These are phyloP conservation scores for Drosophila testacea DNA, from an alignment of 2,888 invertebrate species.

Conservation along the genomic window DNA sequence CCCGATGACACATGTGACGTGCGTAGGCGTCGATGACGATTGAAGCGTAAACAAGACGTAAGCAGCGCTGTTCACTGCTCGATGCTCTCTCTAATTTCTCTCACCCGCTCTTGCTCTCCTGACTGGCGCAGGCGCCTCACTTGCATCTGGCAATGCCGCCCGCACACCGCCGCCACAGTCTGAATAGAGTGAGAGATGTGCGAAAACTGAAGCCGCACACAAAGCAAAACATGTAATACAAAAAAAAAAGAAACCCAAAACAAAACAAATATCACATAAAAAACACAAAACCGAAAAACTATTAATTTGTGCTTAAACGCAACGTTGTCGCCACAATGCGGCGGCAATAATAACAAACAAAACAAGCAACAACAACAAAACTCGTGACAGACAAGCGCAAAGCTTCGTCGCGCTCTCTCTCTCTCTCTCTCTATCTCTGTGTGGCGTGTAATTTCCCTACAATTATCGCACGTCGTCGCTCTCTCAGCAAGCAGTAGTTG, in stretches of 20 bases:
- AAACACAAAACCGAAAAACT: conserved; percentile 34
- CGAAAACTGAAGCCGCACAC: conserved; percentile 24
- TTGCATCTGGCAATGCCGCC: conserved; percentile 66
- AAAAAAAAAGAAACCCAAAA: conserved; percentile 2
- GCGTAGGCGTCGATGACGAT: conserved; percentile 44
- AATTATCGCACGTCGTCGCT: conserved; percentile 68
- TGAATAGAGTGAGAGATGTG: conserved; percentile 10
- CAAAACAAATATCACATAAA: conserved; percentile 21
- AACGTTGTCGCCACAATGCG: conserved; percentile 37
- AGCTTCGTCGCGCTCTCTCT: conserved; percentile 40
- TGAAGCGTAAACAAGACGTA: conserved; percentile 2
- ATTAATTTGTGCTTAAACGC: conserved; percentile 55
- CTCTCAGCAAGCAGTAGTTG: conserved; percentile 22
- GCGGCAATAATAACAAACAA: conserved; percentile 24
- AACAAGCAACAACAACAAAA: conserved; percentile 25
- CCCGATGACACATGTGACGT: conserved; percentile 22
- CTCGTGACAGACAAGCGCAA: conserved; percentile 42
- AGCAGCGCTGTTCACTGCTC: conserved; percentile 24
- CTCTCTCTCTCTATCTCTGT: no score
- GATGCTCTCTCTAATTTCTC: neutral
- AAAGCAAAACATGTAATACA: conserved; percentile 14
- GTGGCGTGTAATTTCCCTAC: conserved; percentile 70
- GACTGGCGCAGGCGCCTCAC: conserved; percentile 65
- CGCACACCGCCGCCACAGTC: conserved; percentile 20
- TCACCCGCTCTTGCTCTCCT: conserved; percentile 21